Evolutionary conservation across 2,888 invertebrate species (phyloP).

Genomic region (Athripsodes cinereus): DNA sequence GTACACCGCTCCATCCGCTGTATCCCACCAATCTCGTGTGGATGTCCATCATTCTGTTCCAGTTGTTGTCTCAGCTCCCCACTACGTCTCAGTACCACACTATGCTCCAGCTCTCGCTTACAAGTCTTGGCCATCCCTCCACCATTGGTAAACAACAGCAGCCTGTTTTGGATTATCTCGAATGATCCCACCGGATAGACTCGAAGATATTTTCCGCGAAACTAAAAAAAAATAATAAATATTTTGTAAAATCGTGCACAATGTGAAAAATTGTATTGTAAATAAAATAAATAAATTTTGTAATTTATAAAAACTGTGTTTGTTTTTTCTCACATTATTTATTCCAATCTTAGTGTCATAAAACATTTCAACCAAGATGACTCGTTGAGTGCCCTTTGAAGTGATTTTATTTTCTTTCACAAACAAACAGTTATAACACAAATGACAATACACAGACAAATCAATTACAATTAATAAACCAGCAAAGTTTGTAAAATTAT

Average conservation of each 20-base stretch:
- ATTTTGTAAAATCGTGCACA: background rate
- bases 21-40: slow-evolving; percentile 31
- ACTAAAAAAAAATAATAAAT: background rate
- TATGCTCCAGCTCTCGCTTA: slow-evolving; percentile 32
- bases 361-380: too few species aligned
- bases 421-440: too few species aligned
- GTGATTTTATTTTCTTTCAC: too few species aligned
- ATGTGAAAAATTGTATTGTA: background rate
- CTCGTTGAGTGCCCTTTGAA: too few species aligned
- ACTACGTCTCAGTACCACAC: slow-evolving; percentile 34
- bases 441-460: too few species aligned
- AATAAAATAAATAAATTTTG: background rate
- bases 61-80: slow-evolving; percentile 37
- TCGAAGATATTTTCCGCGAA: background rate
- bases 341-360: too few species aligned
- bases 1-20: slow-evolving; percentile 35
- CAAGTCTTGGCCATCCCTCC: background rate
- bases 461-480: too few species aligned
- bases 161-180: background rate
- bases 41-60: slow-evolving; percentile 32
- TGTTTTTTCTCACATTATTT: too few species aligned
- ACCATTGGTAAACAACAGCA: slow-evolving; percentile 13
- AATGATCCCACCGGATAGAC: slow-evolving; percentile 1
- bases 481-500: too few species aligned
- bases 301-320: background rate